Conservation (phyloP, 1,140 invertebrate species). For the Neodiprion lecontei region DNA sequence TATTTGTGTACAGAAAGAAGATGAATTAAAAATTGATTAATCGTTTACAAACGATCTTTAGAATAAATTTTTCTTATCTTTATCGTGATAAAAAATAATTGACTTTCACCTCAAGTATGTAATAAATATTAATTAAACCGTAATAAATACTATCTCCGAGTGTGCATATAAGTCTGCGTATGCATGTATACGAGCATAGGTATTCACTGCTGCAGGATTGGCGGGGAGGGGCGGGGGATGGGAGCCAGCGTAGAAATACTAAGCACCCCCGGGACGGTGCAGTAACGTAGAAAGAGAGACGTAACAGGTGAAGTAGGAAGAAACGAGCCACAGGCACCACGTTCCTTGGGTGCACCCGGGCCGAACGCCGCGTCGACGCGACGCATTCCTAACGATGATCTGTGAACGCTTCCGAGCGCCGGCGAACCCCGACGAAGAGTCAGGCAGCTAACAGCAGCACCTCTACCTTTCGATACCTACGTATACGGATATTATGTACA, state of each 20-base stretch:
- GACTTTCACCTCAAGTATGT: no score
- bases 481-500: slow-evolving; percentile 48
- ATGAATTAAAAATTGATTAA: no score
- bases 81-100: no score
- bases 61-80: no score
- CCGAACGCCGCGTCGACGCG: slow-evolving; percentile 19
- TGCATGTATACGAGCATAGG: no score
- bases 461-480: slow-evolving; percentile 38
- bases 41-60: no score
- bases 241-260: slow-evolving; percentile 29
- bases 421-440: slow-evolving; percentile 30
- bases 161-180: no score
- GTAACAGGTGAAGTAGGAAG: slow-evolving; percentile 56
- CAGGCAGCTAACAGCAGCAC: slow-evolving; percentile 14
- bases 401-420: slow-evolving; percentile 24
- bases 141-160: no score
- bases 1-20: no score
- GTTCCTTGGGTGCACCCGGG: slow-evolving; percentile 4
- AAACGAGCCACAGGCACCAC: not conserved
- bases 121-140: no score
- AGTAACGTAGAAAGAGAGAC: slow-evolving; percentile 57
- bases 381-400: slow-evolving; percentile 23
- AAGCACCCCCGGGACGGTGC: slow-evolving; percentile 31
- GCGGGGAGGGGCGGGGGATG: no score
- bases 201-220: no score